Conservation (phyloP, 2,797 vertebrate species). For the Sebastes nivosus region DNA sequence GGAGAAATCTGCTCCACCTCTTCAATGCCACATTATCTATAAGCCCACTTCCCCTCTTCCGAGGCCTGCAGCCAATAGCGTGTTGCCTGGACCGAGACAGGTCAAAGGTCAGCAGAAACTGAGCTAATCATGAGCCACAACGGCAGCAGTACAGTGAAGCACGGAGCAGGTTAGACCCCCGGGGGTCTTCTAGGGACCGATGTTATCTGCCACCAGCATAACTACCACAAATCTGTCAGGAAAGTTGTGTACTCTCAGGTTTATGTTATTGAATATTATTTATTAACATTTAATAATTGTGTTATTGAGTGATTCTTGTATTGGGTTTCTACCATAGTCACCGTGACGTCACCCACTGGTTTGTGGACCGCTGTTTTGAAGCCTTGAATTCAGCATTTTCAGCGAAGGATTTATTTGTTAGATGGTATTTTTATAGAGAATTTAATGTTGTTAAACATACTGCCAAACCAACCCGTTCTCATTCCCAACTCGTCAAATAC, state of each 20-base stretch:
- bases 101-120: conserved; percentile 56
- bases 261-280: background rate
- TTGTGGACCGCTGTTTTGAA: background rate
- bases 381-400: background rate
- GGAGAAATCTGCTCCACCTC: conserved; percentile 69
- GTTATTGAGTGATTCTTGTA: background rate
- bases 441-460: no score
- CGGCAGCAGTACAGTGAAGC: conserved; percentile 16
- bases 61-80: conserved; percentile 33
- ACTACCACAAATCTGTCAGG: background rate
- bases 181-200: background rate
- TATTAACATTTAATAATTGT: background rate
- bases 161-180: background rate
- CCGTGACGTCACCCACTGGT: no score
- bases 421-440: no score
- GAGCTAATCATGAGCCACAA: conserved; percentile 22
- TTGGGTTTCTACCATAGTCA: background rate
- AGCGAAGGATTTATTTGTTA: no score
- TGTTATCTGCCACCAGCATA: background rate
- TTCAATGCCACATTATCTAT: conserved; percentile 62
- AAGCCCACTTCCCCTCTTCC: conserved; percentile 2
- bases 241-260: no score
- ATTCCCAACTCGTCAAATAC: no score
- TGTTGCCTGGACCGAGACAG: conserved; percentile 36
- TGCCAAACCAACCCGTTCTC: no score